These are phyloP conservation scores for Callopanchax toddi DNA, from an alignment of 2,113 vertebrate genomes.

Conservation along the genomic window DNA sequence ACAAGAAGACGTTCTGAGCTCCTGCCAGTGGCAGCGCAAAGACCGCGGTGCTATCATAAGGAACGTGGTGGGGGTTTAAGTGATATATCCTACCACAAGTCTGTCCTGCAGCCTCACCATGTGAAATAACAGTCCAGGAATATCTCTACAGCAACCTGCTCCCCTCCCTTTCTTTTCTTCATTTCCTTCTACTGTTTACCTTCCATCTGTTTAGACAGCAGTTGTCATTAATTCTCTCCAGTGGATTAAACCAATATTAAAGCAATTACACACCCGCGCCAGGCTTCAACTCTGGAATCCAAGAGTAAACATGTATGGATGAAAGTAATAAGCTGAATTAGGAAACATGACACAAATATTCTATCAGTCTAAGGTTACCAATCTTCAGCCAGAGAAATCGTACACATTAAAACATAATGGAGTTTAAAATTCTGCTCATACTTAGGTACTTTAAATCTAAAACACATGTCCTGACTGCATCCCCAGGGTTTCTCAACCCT, in stretches of 20 bases:
- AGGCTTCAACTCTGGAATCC: neutral
- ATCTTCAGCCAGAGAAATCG: neutral
- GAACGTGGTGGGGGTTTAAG: constrained; percentile 73
- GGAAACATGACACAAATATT: neutral
- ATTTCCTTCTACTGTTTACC: constrained; percentile 38
- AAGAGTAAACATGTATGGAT: neutral
- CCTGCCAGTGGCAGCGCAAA: constrained; percentile 48
- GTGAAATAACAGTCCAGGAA: constrained; percentile 78
- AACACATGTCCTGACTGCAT: neutral
- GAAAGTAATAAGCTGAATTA: neutral
- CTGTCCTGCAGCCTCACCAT: constrained; percentile 61
- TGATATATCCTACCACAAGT: constrained; percentile 75
- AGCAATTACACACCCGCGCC: neutral
- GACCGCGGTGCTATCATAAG: constrained; percentile 55
- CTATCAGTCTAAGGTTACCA: neutral
- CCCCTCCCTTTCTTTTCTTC: constrained; percentile 6
- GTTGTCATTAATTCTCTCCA: constrained; percentile 36
- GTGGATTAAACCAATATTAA: constrained; percentile 28
- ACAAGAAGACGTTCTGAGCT: constrained; percentile 6
- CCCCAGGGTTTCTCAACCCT: too few relatives aligned
- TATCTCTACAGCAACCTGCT: constrained; percentile 44
- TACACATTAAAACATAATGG: neutral
- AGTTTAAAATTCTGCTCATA: neutral
- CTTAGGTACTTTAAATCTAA: neutral
- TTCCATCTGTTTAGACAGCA: constrained; percentile 40